Evolutionary conservation across 2,113 vertebrate species (phyloP), one percentile per base, ranked within the genome.

Genomic region (Hemichromis elongatus): DNA sequence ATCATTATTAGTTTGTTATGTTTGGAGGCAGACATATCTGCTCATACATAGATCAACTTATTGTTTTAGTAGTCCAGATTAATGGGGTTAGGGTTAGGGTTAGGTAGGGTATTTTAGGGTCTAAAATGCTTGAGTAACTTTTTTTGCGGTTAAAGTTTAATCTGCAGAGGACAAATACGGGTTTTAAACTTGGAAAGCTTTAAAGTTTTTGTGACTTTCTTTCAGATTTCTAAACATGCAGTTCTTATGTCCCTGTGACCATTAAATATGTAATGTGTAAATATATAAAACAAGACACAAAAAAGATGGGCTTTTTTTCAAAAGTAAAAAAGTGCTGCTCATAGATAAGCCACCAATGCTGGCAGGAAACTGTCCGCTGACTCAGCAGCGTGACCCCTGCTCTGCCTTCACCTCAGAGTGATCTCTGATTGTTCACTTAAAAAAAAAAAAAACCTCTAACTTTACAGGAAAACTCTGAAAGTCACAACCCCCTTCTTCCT

Each of bases 161-260:
- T 5, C 59, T 66, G 59, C 33, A 37, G 18, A 35, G 30, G n/a
- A 63, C n/a, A 63, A 0, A 19, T n/a, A 37, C 0, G 0, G 19
- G 19, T 63, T 35, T 63, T 7, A 37, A 37, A n/a, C 9, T 35
- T 66, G n/a, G 4, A 19, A 63, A 37, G 57, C 9, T 35, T 35
- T 35, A 61, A 35, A n/a, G n/a, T n/a, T n/a, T n/a, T n/a, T n/a
- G n/a, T n/a, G n/a, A 18, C 9, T 7, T 63, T 63, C 4, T 33
- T 1, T 63, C 18, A 37, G 33, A 63, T 63, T 63, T 63, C 8
- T 8, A 21, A 8, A 37, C 12, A 21, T 13, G 61, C 6, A 66
- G 33, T 37, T 66, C 2, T 0, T 66, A 37, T 37, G 6, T 63
- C 9, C 28, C 57, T 61, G 30, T 2, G 2, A 21, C 61, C 61